These are phyloP conservation scores for Suricata suricatta DNA, from an alignment of 2,113 vertebrate genomes.

Conservation along the genomic window DNA sequence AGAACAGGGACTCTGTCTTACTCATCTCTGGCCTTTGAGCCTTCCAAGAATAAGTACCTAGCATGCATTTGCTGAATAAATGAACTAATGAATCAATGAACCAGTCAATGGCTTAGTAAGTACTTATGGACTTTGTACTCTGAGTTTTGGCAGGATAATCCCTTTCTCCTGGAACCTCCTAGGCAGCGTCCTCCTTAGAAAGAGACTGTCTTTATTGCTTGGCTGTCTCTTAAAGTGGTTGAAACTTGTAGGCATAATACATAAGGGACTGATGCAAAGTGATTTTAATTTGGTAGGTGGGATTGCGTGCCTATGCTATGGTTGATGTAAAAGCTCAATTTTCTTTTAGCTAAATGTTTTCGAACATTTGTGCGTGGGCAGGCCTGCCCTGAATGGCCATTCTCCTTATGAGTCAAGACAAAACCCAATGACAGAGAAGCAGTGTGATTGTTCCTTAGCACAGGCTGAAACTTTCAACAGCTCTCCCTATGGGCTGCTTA, in stretches of 20 bases:
- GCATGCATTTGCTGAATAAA: neutral
- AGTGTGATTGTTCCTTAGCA: neutral
- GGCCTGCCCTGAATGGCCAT: neutral
- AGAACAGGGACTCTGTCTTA: neutral
- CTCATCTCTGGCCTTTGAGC: constrained; percentile 29
- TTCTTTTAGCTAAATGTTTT: neutral
- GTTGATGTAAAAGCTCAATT: neutral
- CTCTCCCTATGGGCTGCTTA: neutral
- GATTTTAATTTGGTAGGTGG: neutral
- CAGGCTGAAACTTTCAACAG: too few relatives aligned
- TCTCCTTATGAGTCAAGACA: neutral
- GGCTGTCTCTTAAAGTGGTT: neutral
- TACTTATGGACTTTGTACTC: neutral
- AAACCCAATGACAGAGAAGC: neutral
- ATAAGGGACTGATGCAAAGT: neutral
- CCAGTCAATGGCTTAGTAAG: neutral
- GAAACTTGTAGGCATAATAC: neutral
- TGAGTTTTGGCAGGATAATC: neutral
- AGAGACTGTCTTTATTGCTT: neutral
- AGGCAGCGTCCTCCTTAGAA: neutral
- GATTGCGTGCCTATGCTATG: neutral
- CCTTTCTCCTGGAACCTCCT: neutral
- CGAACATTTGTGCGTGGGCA: neutral
- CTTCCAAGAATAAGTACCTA: neutral
- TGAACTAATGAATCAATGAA: neutral